Evolutionary conservation across 1,140 invertebrate genomes (phyloP).

Genomic region (Coelopa frigida): DNA sequence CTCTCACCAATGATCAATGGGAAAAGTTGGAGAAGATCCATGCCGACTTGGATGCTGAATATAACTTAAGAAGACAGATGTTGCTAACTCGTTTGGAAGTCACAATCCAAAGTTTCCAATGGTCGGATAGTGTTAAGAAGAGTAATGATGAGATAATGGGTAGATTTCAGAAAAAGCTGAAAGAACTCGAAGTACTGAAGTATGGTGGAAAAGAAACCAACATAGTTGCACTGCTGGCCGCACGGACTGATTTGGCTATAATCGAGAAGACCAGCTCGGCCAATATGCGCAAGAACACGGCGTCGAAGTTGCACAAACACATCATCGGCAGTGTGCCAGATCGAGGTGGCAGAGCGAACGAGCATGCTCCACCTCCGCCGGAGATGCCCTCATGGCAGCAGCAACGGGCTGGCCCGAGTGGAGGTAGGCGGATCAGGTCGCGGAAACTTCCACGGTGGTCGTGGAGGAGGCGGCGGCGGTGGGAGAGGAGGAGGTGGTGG

Average conservation of each 20-base stretch:
- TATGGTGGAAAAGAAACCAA: constrained; percentile 55
- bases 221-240: constrained; percentile 69
- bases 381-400: constrained; percentile 90
- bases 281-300: constrained; percentile 69
- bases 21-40: constrained; percentile 60
- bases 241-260: constrained; percentile 70
- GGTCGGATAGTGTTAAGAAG: constrained; percentile 73
- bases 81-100: constrained; percentile 86
- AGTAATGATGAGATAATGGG: constrained; percentile 67
- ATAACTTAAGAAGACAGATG: constrained; percentile 75
- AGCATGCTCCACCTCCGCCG: constrained; percentile 83
- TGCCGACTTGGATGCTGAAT: constrained; percentile 70
- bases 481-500: constrained; percentile 18
- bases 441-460: constrained; percentile 12
- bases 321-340: constrained; percentile 82
- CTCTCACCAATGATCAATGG: constrained; percentile 77
- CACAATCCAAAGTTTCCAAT: constrained; percentile 91
- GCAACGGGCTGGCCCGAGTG: constrained; percentile 33
- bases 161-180: constrained; percentile 61
- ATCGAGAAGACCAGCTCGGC: constrained; percentile 84
- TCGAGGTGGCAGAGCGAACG: constrained; percentile 80
- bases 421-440: too few species aligned
- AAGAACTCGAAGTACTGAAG: constrained; percentile 46
- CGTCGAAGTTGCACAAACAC: constrained; percentile 75
- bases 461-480: constrained; percentile 15